Percentiles rank a stretch among this genome's conserved stretches.
phyloP scores from a whole-genome alignment of 2,797 vertebrate species.

The Taeniopygia guttata region DNA sequence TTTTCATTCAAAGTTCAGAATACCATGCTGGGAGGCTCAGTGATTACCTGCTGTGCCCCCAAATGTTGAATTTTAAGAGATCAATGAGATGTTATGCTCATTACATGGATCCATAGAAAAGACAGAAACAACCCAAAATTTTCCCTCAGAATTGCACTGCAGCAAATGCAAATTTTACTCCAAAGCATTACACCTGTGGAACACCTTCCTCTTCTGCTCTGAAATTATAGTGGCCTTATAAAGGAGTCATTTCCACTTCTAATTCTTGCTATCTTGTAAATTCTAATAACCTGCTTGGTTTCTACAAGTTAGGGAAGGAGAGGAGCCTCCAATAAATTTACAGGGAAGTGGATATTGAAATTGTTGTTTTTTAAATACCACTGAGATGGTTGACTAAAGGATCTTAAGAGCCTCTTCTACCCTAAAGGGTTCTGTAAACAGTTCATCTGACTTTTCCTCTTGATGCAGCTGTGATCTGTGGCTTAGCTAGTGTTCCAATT shows the following conservation, averaged over 20 bases:
- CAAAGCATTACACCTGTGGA: background rate
- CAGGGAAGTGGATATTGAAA: background rate
- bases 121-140: background rate
- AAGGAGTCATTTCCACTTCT: background rate
- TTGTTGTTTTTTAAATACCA: background rate
- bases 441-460: background rate
- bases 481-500: background rate
- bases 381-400: background rate
- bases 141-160: background rate
- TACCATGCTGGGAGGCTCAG: background rate
- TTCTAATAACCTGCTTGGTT: background rate
- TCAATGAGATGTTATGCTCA: background rate
- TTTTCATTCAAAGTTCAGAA: background rate
- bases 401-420: background rate
- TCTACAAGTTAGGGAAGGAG: background rate
- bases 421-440: background rate
- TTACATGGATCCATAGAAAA: background rate
- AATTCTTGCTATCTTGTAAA: background rate
- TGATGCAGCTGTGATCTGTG: background rate
- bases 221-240: background rate
- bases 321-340: background rate
- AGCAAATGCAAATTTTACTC: background rate
- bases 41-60: background rate
- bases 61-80: background rate
- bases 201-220: background rate